phyloP scores from a whole-genome alignment of 2,113 vertebrate species.

The Corythornis vintsioides region DNA sequence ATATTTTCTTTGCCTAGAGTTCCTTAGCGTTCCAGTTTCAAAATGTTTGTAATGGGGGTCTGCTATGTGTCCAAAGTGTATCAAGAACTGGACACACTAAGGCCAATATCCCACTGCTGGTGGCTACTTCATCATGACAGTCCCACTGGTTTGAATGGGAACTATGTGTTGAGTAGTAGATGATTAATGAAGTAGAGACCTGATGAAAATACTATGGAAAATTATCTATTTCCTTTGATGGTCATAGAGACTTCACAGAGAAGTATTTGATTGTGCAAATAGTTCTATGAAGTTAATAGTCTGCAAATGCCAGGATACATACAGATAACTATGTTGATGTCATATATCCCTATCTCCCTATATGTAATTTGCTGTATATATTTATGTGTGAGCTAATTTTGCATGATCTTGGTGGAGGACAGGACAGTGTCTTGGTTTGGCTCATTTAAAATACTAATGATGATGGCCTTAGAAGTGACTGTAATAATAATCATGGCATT shows the following conservation, averaged over 20 bases:
- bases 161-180: not conserved
- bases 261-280: slow-evolving; percentile 1
- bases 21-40: not conserved
- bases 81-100: not conserved
- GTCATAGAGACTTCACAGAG: not conserved
- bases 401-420: not conserved
- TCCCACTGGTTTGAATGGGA: not conserved
- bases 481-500: not conserved
- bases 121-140: accelerated
- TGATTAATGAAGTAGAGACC: no score
- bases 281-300: not conserved
- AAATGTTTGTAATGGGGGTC: not conserved
- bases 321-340: not conserved
- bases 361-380: not conserved
- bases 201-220: not conserved
- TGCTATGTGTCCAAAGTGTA: not conserved
- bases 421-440: not conserved
- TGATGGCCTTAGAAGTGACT: not conserved
- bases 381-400: not conserved
- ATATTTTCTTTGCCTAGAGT: not conserved
- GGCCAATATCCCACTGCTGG: not conserved
- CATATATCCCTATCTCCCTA: not conserved
- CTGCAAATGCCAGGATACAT: not conserved
- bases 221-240: not conserved
- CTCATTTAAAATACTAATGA: not conserved